phyloP scores from a whole-genome alignment of 2,113 vertebrate species.

The Hystrix cristata region DNA sequence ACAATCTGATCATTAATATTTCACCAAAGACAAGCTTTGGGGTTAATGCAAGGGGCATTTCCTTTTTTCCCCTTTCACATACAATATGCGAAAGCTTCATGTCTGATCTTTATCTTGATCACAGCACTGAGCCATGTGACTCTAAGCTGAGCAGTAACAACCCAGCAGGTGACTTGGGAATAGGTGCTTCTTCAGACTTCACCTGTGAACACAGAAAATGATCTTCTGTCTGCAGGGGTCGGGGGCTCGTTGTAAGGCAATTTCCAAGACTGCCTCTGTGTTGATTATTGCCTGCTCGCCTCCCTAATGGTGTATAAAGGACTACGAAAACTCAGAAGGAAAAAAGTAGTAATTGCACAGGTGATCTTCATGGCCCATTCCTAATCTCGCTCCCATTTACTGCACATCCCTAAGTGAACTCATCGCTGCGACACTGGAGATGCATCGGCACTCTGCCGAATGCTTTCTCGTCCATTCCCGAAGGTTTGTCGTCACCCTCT shows the following conservation, averaged over 20 bases:
- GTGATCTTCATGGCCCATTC: slow-evolving; percentile 80
- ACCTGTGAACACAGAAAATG: slow-evolving; percentile 85
- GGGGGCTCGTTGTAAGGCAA: slow-evolving; percentile 81
- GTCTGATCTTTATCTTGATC: slow-evolving; percentile 67
- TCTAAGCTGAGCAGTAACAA: slow-evolving; percentile 76
- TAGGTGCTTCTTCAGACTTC: slow-evolving; percentile 81
- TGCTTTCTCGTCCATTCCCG: neutral
- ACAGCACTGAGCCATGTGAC: slow-evolving; percentile 59
- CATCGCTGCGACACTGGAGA: slow-evolving; percentile 61
- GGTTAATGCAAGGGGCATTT: neutral
- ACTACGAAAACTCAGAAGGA: slow-evolving; percentile 84
- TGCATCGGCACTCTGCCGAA: neutral
- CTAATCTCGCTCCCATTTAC: slow-evolving; percentile 69
- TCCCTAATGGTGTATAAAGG: slow-evolving; percentile 81
- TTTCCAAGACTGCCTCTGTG: slow-evolving; percentile 85
- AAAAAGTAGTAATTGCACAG: slow-evolving; percentile 82
- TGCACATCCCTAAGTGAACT: slow-evolving; percentile 72
- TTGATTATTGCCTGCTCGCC: slow-evolving; percentile 86
- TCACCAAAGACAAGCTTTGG: neutral
- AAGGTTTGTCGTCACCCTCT: neutral
- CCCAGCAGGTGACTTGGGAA: slow-evolving; percentile 76
- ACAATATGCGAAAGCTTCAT: slow-evolving; percentile 25
- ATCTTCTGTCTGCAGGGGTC: slow-evolving; percentile 83
- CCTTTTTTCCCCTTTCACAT: neutral
- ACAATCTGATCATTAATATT: slow-evolving; percentile 17